Evolutionary conservation across 1,140 invertebrate species (phyloP).

Genomic region (Apis dorsata): DNA sequence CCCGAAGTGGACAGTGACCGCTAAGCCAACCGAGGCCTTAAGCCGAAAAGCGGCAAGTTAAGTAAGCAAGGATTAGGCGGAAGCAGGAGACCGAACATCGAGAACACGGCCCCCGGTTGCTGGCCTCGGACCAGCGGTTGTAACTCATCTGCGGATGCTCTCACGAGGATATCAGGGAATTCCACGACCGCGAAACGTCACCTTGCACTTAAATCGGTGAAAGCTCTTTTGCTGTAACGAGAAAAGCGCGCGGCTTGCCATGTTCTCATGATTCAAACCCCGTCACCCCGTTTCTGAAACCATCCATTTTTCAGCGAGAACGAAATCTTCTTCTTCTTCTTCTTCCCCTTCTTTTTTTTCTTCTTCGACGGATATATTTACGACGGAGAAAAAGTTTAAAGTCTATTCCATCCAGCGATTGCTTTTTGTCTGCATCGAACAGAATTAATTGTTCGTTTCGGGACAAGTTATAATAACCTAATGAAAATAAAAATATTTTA

Average conservation of each 20-base stretch:
- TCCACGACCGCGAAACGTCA: constrained; percentile 69
- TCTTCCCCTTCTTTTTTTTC: no score
- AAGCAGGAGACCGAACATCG: constrained; percentile 22
- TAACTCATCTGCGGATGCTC: constrained; percentile 71
- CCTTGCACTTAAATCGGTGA: constrained; percentile 70
- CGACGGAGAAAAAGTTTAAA: no score
- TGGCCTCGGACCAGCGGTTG: constrained; percentile 40
- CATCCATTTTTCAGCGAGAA: constrained; percentile 29
- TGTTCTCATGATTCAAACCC: constrained; percentile 48
- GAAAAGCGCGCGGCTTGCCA: constrained; percentile 55
- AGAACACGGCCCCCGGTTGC: not conserved
- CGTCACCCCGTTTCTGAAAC: not conserved
- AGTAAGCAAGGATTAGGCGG: constrained; percentile 77
- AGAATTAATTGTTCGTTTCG: no score
- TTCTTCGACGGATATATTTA: not conserved
- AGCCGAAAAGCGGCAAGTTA: constrained; percentile 77
- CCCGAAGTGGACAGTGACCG: constrained; percentile 65
- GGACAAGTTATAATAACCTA: no score
- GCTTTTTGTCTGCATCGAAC: no score
- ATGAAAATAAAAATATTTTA: no score
- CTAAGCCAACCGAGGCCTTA: constrained; percentile 72
- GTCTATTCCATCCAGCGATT: no score
- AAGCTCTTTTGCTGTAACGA: constrained; percentile 62
- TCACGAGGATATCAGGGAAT: constrained; percentile 72
- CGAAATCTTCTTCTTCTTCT: not conserved